Evolutionary conservation across 2,113 vertebrate species (phyloP), one percentile per base, ranked within the genome.

Genomic region (Cryptotis parvus): DNA sequence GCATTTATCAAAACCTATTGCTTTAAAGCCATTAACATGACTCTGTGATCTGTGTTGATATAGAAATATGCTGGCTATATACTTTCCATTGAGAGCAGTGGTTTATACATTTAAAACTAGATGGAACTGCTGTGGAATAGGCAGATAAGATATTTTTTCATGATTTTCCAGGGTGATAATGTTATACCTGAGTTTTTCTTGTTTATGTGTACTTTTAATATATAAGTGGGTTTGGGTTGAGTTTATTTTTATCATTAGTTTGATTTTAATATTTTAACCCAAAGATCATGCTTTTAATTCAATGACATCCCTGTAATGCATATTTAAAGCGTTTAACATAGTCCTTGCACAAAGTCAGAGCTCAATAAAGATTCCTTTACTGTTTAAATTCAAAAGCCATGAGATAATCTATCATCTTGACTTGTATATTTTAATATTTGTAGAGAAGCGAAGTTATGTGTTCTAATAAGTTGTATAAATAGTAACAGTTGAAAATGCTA

Each of bases 241-340:
- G 49, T 84, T 84, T 63, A 33, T 41, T 45, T 63, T 84, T 75
- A 9, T 12, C 61, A 75, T 91, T 91, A 84, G 33, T 92, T 92
- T 81, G 18, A 72, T 74, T 86, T 61, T 77, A 83, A 68, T 61
- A 90, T 73, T 12, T 78, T 79, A 84, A 85, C 2, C 26, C 43
- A 2, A 58, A 39, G 69, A 26, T 49, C 35, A 39, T 58, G 10
- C 26, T 81, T 80, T 75, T 91, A 69, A 70, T 84, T 93, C 58
- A 72, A 58, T 3, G 58, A 27, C 12, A 61, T 1, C 83, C 58
- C 70, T 91, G 79, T 7, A 31, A 37, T 14, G 49, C 1, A 2
- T 33, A 91, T 55, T 79, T 76, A 55, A 39, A 9, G 27, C 37
- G 79, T 80, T 89, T 75, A 92, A 78, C 12, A 39, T 22, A 85